Percentiles rank a stretch among this genome's conserved stretches.
These are phyloP conservation scores for Drosophila multiciliata DNA, from an alignment of 2,888 invertebrate genomes.

Conservation along the genomic window DNA sequence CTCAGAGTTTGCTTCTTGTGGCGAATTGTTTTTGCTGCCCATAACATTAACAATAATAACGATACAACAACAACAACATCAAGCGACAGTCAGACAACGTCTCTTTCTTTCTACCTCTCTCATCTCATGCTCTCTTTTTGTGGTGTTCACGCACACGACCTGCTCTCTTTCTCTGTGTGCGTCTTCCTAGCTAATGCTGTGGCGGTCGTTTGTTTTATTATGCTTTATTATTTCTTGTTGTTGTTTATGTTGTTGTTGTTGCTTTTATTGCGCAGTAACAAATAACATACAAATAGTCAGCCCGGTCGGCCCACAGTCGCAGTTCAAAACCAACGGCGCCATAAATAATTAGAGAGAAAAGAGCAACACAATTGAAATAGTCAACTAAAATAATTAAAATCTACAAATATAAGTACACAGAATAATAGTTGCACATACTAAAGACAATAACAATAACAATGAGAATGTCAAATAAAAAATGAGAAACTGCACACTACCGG, in stretches of 20 bases:
- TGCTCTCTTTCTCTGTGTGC: conserved; percentile 18
- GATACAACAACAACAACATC: conserved; percentile 1
- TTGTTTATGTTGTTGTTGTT: conserved; percentile 53
- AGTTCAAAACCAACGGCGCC: conserved; percentile 45
- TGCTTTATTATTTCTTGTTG: conserved; percentile 65
- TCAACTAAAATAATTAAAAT: conserved; percentile 62
- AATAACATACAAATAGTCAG: conserved; percentile 51
- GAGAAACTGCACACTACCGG: conserved; percentile 21
- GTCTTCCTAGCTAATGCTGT: conserved; percentile 50
- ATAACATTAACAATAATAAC: conserved; percentile 24
- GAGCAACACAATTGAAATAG: conserved; percentile 8
- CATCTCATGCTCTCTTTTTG: conserved; percentile 16
- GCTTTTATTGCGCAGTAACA: conserved; percentile 73
- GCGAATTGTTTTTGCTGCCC: conserved; percentile 52
- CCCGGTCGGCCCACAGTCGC: conserved; percentile 20
- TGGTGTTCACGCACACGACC: conserved; percentile 21
- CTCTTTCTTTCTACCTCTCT: conserved; percentile 13
- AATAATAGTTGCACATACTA: conserved; percentile 34
- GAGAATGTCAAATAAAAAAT: conserved; percentile 21
- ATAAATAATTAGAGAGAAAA: conserved; percentile 55
- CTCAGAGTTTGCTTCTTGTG: conserved; percentile 24
- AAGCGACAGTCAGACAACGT: not conserved
- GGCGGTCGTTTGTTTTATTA: conserved; percentile 64
- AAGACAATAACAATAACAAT: conserved; percentile 25
- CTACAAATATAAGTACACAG: conserved; percentile 9